Evolutionary conservation across 2,888 invertebrate species (phyloP), one percentile per base, ranked within the genome.

Genomic region (Tipula vernalis): DNA sequence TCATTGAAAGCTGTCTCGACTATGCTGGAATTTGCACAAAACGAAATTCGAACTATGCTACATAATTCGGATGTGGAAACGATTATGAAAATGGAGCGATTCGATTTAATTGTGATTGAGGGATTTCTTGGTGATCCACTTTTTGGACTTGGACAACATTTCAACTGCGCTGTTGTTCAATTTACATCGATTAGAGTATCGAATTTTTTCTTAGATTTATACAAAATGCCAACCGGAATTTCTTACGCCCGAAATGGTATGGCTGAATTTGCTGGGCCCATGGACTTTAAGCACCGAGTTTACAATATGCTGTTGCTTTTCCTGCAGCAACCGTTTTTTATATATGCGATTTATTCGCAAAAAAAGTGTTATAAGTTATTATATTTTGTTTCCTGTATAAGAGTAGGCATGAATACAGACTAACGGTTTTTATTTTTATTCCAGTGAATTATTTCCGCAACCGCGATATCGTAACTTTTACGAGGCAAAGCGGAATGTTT

Each of bases 401-500:
- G 28, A 28, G 3, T 71, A 28, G 0, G 28, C 6, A 57, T 57
- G 57, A 51, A 51, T 57, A 6, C 15, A 5, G 1, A 0, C 4
- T 83, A 83, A 83, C 71, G 15, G 3, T 36, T 83, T 83, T 28
- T 13, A 4, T 39, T 93, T 93, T 88, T 92, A 94, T 88, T 94
- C 93, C 88, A 92, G 87, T 0, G 83, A 83, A 15, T 85, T 87
- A 47, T 88, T 88, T 84, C 88, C 88, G 10, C 18, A 87, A 1
- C 83, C 87, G 13, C 83, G 86, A 44, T 88, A 87, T 87, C 87
- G 39, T 2, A n/a, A 6, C 5, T 84, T 93, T 0, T 89, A 90
- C 0, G 91, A 93, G 12, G 87, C 93, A 57, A 92, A 93, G 88
- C 91, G 90, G 12, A 92, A 91, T 86, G 91, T 93, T 5, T 92